phyloP scores from a whole-genome alignment of 2,113 vertebrate genomes.

The Etia nguti region DNA sequence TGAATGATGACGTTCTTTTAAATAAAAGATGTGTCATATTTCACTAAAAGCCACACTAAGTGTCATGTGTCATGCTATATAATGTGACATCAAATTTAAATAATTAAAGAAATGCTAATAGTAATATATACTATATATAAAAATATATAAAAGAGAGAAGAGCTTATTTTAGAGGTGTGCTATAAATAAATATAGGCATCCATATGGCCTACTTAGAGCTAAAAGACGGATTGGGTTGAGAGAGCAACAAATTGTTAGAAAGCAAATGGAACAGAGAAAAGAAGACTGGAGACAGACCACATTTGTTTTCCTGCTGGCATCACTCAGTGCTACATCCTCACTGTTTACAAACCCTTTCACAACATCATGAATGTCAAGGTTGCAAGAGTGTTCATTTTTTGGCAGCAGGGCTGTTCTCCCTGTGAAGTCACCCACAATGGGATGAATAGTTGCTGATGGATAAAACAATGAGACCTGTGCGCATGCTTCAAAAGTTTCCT shows the following conservation, averaged over 20 bases:
- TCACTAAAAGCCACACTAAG: background rate
- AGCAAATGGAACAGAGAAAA: conserved; percentile 35
- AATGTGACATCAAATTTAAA: background rate
- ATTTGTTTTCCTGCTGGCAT: conserved; percentile 6
- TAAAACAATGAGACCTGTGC: background rate
- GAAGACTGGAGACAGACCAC: background rate
- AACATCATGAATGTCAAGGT: conserved; percentile 9
- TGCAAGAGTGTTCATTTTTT: conserved; percentile 1
- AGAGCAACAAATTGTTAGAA: conserved; percentile 11
- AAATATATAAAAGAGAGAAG: background rate
- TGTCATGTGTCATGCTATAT: background rate
- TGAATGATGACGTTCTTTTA: background rate
- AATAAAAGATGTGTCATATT: background rate
- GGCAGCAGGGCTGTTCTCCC: background rate
- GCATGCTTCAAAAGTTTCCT: conserved; percentile 1
- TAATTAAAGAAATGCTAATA: background rate
- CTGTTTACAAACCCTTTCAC: conserved; percentile 10
- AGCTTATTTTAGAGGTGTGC: background rate
- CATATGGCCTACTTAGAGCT: conserved; percentile 46
- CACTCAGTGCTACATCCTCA: background rate
- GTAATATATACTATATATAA: background rate
- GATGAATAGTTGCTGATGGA: conserved; percentile 35
- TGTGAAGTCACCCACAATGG: background rate
- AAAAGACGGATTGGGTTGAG: conserved; percentile 21
- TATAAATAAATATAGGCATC: conserved; percentile 40